Evolutionary conservation across 37 sponge, comb jelly and placozoan species (phyloP), one percentile per base, ranked within the genome.

Genomic region (Corticium candelabrum): DNA sequence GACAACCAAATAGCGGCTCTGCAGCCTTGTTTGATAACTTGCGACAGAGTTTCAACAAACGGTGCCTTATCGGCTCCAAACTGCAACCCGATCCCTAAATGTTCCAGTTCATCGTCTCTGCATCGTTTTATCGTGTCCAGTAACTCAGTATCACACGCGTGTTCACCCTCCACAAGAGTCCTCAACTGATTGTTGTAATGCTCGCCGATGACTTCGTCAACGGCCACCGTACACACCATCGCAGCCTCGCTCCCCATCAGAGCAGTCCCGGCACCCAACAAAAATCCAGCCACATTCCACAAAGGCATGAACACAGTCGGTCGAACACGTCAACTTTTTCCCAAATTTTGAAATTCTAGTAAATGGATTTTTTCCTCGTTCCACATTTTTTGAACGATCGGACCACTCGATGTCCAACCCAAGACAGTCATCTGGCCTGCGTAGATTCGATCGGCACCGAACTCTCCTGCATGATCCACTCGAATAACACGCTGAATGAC

Each of bases 391-490:
- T 78, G 33, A 11, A 83, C 79, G 34, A 78, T 35, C 3, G 78
- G 79, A 5, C 68, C 78, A 15, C 29, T 79, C 2, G 80, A 27
- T n/a, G 90, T 77, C 21, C 80, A 77, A n/a, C 87, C 93, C 33
- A 86, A 69, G 3, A 89, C 85, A 29, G 93, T 82, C 78, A 84
- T 67, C 68, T 91, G 90, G 5, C 96, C 96, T 31, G 90, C 93
- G 73, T 88, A 92, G 69, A 96, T 87, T 43, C 81, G 77, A 76
- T 79, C 81, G 38, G 96, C 96, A 5, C 89, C 96, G 75, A 76
- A 86, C 78, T 96, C 96, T 30, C 93, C 93, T 3, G 96, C 96
- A 76, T 96, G 90, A 41, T 96, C 92, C 29, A 96, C 90, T 41
- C 96, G 79, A 37, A 96, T 82, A 1, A 92, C 77, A 15, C 82